These are phyloP conservation scores for Eretmochelys imbricata DNA, from an alignment of 2,113 vertebrate species.

Conservation along the genomic window DNA sequence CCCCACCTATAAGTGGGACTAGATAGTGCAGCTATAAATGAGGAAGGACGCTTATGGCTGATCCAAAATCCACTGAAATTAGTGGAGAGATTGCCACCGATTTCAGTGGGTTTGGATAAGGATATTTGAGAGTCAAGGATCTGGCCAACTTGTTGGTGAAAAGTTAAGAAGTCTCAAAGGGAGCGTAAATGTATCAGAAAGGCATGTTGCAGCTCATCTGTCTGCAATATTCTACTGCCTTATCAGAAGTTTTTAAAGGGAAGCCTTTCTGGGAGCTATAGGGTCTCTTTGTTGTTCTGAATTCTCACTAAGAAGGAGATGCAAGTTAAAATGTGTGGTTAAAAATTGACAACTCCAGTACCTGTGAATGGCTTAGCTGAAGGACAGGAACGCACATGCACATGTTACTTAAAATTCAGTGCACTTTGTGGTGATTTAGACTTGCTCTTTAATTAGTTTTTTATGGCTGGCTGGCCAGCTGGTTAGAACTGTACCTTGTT, in stretches of 20 bases:
- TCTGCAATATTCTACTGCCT: background rate
- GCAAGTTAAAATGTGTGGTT: background rate
- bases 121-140: background rate
- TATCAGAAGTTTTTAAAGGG: background rate
- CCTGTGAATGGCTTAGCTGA: slow-evolving; percentile 45
- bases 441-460: slow-evolving; percentile 75
- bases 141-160: background rate
- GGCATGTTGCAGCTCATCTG: background rate
- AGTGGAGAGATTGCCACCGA: background rate
- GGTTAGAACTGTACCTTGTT: slow-evolving; percentile 45
- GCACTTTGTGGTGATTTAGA: slow-evolving; percentile 74
- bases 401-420: slow-evolving; percentile 67
- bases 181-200: background rate
- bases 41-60: background rate
- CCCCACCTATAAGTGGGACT: accelerated
- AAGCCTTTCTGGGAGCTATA: background rate
- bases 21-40: background rate
- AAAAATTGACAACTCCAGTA: slow-evolving; percentile 29
- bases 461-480: slow-evolving; percentile 63
- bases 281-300: background rate
- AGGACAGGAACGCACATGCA: slow-evolving; percentile 29
- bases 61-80: background rate
- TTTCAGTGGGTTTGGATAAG: background rate
- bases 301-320: background rate
- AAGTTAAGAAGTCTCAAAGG: background rate